Base-by-base conservation (phyloP, 2,888 invertebrate genomes). In the Leucozona laternaria region DNA sequence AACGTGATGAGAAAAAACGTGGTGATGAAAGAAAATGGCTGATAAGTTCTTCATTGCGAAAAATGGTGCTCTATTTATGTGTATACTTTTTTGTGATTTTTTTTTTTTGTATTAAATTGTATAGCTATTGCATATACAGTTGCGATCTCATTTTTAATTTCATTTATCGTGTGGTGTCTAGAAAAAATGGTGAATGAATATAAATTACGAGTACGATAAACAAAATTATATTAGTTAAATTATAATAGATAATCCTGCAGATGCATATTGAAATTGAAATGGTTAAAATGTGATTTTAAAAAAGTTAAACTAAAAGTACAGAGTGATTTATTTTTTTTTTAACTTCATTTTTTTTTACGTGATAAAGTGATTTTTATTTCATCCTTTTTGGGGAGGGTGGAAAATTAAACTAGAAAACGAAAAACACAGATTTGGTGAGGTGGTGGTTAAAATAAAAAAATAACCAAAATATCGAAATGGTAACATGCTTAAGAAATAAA, bases 1-100 rank as follows among this genome's bases (percentile, higher is more conserved):
- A 82, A 79, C 79, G 66, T 82, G 73, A 78, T 82, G 82, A 81
- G 73, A 79, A 82, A 79, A 82, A 82, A 79, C 75, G 68, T 81
- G 78, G 82, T 82, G 78, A 82, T 85, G 82, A 79, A 79, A 86
- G 78, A 64, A 86, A 86, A 86, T 86, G 86, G 64, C 77, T 81
- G 86, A 86, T 70, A 79, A 73, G 53, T 73, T 75, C 64, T 55
- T 80, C 70, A 71, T 82, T 86, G 82, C 86, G 82, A 79, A 78
- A 66, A 82, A 86, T 86, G 68, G 86, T 86, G 86, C 86, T 48
- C 66, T 66, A 62, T 15, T 15, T 50, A 55, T 55, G 1, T 55
- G 1, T 34, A 66, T 62, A 40, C n/a, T 20, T 37, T 78, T 57
- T 68, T 25, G 57, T 62, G 66, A 71, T 72, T 43, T 53, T n/a